Evolutionary conservation across 2,113 vertebrate genomes (phyloP), one percentile per base, ranked within the genome.

Genomic region (Corythornis cristatus): DNA sequence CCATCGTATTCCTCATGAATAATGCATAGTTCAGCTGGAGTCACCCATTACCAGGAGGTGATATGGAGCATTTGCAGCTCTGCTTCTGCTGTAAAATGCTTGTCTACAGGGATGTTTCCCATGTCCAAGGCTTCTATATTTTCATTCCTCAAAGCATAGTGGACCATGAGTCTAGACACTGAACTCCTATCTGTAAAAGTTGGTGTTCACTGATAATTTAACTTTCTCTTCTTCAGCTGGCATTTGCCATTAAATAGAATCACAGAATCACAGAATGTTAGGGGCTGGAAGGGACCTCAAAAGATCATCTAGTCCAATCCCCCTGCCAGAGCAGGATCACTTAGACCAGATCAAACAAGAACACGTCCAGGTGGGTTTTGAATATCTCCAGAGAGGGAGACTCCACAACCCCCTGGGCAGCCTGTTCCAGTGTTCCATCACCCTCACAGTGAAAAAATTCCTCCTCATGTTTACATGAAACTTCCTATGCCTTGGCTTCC

Each of bases 231-330:
- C 56, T 94, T 88, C 81, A 78, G 57, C 73, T 91, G 92, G 57
- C 83, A 86, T 95, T 83, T 94, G 83, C 71, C 61, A 40, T 79
- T 95, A 91, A 93, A 90, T 85, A 93, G 94, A 37, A 37, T 37
- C 37, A 37, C 37, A 37, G 37, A 37, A 37, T 37, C 37, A 37
- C 37, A 37, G 37, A 37, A 5, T 37, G 37, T 37, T 37, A 37
- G 37, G 37, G 37, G 9, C 37, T 37, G 37, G 37, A 37, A 37
- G 37, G 37, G 37, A 37, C 37, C 37, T 37, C 37, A 37, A 37
- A 37, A 37, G 37, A 37, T 37, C 37, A 37, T 37, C 37, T 37
- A 37, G 37, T 37, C 37, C 37, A 37, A 37, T 37, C 37, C 37
- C 5, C 37, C 37, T 37, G 37, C 37, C 37, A 37, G 37, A 37